Percentiles rank a stretch among this genome's conserved stretches.
Evolutionary conservation across 2,113 vertebrate genomes (phyloP).

Genomic region (Takifugu flavidus): DNA sequence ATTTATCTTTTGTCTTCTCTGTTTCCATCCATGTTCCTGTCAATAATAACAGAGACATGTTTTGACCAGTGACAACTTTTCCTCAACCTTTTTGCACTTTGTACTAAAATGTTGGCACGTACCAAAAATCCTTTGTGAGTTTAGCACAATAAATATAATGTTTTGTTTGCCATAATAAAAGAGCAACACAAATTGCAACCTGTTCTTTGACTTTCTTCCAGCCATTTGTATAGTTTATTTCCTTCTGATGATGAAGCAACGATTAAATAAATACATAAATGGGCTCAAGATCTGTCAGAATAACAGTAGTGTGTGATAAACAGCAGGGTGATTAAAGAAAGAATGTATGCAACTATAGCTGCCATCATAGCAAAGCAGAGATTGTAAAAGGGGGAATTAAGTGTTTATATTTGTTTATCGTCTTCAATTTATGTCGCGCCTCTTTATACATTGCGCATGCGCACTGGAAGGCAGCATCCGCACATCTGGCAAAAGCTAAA

Average conservation of each 20-base stretch:
- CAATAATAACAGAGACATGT: conserved; percentile 2
- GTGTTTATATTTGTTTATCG: no score
- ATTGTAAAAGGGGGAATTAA: no score
- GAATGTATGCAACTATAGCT: no score
- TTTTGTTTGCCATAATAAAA: conserved; percentile 55
- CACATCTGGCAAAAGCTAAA: no score
- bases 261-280: no score
- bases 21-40: not conserved
- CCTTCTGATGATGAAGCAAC: not conserved
- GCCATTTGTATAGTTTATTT: not conserved
- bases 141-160: not conserved
- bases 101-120: conserved; percentile 4
- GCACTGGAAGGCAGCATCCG: no score
- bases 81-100: conserved; percentile 25
- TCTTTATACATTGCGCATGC: no score
- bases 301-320: no score
- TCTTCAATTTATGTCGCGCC: no score
- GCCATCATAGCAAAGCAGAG: no score
- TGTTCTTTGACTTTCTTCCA: not conserved
- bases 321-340: no score
- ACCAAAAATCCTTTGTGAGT: conserved; percentile 17
- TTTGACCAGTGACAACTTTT: not conserved
- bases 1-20: not conserved
- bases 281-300: no score
- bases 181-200: not conserved